Conservation (phyloP, 2,888 invertebrate genomes). For the Drosophila acutilabella region DNA sequence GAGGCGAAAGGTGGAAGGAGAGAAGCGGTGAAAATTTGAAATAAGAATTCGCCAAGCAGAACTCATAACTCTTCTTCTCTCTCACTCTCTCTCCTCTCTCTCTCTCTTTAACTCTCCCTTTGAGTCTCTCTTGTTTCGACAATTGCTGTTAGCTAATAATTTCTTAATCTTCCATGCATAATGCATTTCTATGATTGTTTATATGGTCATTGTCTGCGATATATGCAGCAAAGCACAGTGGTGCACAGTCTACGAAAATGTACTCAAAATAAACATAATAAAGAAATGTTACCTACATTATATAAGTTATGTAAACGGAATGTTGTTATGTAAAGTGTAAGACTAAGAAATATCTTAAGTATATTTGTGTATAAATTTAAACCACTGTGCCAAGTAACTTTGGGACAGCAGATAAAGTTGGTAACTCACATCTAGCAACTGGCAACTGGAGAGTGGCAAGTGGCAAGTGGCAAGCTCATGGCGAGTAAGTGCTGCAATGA, state of each 20-base stretch:
- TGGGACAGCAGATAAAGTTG: conserved; percentile 9
- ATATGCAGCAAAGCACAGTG: conserved; percentile 15
- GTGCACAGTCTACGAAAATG: not conserved
- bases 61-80: conserved; percentile 21
- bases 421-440: conserved; percentile 4
- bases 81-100: conserved; percentile 2
- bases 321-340: not conserved
- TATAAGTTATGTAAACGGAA: not conserved
- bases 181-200: conserved; percentile 73
- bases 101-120: not conserved
- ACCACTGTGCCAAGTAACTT: conserved; percentile 14
- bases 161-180: conserved; percentile 74
- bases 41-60: conserved; percentile 24
- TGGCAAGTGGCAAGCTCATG: conserved; percentile 57
- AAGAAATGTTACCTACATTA: not conserved
- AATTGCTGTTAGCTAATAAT: conserved; percentile 69
- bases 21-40: conserved; percentile 4
- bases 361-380: not conserved
- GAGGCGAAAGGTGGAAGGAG: not conserved
- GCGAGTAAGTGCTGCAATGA: conserved; percentile 68
- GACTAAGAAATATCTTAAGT: no score
- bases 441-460: conserved; percentile 5
- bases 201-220: conserved; percentile 53
- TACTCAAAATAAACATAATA: not conserved
- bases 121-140: conserved; percentile 8